Evolutionary conservation across 2,888 invertebrate genomes (phyloP).

Genomic region (Heliothis peltigera): DNA sequence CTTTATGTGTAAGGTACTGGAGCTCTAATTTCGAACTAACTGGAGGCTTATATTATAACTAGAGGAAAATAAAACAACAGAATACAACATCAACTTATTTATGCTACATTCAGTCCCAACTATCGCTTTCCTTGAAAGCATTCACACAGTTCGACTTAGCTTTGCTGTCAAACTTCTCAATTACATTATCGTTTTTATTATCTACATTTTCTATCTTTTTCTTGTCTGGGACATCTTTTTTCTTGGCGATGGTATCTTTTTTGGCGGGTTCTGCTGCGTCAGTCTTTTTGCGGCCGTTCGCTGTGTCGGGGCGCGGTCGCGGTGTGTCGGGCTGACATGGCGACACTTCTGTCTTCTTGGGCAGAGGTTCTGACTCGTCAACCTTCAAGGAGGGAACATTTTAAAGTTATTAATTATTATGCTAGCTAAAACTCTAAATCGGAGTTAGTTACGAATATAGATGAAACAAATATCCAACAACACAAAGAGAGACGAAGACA

Average conservation of each 20-base stretch:
- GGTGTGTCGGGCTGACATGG: slow-evolving; percentile 56
- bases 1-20: neutral
- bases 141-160: slow-evolving; percentile 73
- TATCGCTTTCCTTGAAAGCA: slow-evolving; percentile 84
- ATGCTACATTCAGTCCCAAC: slow-evolving; percentile 77
- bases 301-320: slow-evolving; percentile 55
- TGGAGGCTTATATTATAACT: too few relatives aligned
- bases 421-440: too few relatives aligned
- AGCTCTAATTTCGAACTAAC: too few relatives aligned
- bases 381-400: slow-evolving; percentile 63
- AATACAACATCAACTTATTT: slow-evolving; percentile 55
- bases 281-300: slow-evolving; percentile 69
- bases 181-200: slow-evolving; percentile 58
- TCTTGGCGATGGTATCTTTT: slow-evolving; percentile 35
- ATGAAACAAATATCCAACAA: too few relatives aligned
- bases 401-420: too few relatives aligned
- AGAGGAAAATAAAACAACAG: slow-evolving; percentile 53
- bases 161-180: slow-evolving; percentile 72
- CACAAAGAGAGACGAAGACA: too few relatives aligned
- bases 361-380: slow-evolving; percentile 75
- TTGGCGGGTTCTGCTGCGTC: slow-evolving; percentile 22
- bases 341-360: slow-evolving; percentile 72
- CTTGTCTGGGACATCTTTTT: slow-evolving; percentile 57
- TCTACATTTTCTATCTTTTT: slow-evolving; percentile 61
- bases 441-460: too few relatives aligned